Evolutionary conservation across 1,140 invertebrate species (phyloP).

Genomic region (Sitobion miscanthi): DNA sequence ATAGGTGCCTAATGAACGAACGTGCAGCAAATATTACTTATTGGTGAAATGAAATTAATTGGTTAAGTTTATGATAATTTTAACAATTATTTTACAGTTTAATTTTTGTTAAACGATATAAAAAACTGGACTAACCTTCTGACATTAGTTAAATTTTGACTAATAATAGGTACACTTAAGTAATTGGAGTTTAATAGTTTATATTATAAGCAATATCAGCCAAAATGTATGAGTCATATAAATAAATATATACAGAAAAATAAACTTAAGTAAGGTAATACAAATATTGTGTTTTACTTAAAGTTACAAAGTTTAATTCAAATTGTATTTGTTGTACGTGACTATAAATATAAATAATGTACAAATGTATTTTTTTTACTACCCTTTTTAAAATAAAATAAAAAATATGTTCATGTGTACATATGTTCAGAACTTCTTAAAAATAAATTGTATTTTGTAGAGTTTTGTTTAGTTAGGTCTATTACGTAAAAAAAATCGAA

Average conservation of each 20-base stretch:
- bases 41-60: not conserved
- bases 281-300: not conserved
- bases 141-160: not conserved
- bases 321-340: conserved; percentile 34
- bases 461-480: conserved; percentile 5
- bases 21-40: not conserved
- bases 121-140: not conserved
- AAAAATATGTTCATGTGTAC: not conserved
- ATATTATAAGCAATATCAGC: not conserved
- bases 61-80: not conserved
- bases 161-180: not conserved
- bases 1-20: not conserved
- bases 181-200: not conserved
- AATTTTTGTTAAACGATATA: not conserved
- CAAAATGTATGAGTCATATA: not conserved
- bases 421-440: not conserved
- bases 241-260: not conserved
- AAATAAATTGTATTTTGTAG: not conserved
- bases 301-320: conserved; percentile 10
- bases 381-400: not conserved
- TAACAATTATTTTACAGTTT: not conserved
- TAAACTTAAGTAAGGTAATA: not conserved
- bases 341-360: not conserved
- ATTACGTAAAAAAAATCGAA: not conserved
- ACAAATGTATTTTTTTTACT: not conserved